Conservation (phyloP, 2,888 invertebrate genomes). For the Sarcophaga rosellei region DNA sequence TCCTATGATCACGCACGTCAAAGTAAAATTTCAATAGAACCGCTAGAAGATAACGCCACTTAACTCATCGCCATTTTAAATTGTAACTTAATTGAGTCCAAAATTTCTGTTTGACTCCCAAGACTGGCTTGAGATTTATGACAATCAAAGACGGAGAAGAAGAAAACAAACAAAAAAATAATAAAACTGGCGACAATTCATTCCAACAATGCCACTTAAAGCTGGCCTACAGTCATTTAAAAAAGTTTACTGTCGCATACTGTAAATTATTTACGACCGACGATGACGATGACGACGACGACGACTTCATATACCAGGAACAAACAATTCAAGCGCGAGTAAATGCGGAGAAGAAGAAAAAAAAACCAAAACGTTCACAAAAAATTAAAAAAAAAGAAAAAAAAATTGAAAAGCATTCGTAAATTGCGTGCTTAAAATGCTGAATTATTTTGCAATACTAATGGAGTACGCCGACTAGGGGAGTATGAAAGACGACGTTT, state of each 20-base stretch:
- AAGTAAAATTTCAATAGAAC: too few species aligned
- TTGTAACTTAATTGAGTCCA: too few species aligned
- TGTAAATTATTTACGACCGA: neutral
- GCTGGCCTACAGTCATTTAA: neutral
- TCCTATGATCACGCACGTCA: too few species aligned
- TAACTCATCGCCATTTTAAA: too few species aligned
- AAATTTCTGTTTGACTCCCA: too few species aligned
- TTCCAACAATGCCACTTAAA: neutral
- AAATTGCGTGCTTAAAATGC: constrained; percentile 70
- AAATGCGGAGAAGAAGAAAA: neutral
- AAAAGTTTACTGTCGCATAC: neutral
- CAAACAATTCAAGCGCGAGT: neutral
- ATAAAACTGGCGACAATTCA: neutral
- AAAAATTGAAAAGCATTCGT: constrained; percentile 28
- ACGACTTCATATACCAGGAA: neutral
- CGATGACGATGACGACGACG: too few species aligned
- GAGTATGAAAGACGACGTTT: neutral
- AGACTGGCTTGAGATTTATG: too few species aligned
- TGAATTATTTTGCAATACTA: constrained; percentile 54
- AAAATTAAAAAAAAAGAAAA: neutral
- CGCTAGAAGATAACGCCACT: too few species aligned
- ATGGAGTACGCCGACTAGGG: neutral
- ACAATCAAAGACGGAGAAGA: too few species aligned
- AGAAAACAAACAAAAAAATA: neutral
- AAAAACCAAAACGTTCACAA: neutral